Evolutionary conservation across 2,113 vertebrate genomes (phyloP).

Genomic region (Ondatra zibethicus): DNA sequence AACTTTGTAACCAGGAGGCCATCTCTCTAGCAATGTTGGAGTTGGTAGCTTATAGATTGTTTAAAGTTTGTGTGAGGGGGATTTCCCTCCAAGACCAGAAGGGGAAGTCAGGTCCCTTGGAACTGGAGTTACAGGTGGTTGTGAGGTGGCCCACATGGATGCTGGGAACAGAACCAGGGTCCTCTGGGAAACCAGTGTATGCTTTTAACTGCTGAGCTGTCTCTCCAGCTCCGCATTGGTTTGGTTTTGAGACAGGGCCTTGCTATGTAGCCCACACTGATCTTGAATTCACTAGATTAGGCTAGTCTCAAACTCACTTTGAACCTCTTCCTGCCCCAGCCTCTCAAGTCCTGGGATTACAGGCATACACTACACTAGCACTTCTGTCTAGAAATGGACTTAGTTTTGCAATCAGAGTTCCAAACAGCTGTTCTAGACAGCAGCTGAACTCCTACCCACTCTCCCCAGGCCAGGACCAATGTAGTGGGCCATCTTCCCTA

Average conservation of each 20-base stretch:
- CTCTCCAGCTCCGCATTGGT: background rate
- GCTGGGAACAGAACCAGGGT: background rate
- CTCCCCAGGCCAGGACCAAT: background rate
- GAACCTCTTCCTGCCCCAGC: background rate
- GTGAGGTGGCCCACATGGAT: background rate
- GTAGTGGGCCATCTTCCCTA: background rate
- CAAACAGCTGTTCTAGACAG: background rate
- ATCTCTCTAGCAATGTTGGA: background rate
- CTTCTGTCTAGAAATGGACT: background rate
- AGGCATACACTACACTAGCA: background rate
- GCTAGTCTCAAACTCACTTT: background rate
- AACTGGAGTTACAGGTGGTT: background rate
- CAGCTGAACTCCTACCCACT: background rate
- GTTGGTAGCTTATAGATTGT: background rate
- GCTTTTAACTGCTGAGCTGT: background rate
- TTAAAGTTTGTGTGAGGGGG: background rate
- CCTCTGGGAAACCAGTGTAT: no score
- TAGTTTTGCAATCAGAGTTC: background rate
- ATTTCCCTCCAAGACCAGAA: background rate
- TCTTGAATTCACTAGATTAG: background rate
- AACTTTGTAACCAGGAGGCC: background rate
- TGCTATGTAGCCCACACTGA: background rate
- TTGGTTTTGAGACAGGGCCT: background rate
- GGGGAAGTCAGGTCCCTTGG: background rate
- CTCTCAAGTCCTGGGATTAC: background rate